These are phyloP conservation scores for Pangasius macronema DNA, from an alignment of 2,797 vertebrate species.

Conservation along the genomic window DNA sequence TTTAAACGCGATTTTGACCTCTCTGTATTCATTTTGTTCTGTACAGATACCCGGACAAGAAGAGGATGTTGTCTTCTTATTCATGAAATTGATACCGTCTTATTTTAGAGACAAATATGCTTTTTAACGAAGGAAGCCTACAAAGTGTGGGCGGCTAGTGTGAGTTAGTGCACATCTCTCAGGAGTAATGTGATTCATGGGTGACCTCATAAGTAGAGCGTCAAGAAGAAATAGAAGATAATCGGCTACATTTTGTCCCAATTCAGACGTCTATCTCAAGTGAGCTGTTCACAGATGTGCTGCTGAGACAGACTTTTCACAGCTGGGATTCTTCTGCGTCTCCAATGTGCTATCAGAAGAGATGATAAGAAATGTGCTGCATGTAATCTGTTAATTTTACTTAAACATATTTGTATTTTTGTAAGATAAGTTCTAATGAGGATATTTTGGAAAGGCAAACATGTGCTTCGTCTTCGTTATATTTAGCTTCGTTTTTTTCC, in stretches of 20 bases:
- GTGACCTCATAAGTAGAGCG: background rate
- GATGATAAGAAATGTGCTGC: background rate
- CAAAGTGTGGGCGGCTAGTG: background rate
- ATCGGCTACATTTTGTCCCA: background rate
- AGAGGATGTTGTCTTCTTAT: background rate
- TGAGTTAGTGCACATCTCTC: background rate
- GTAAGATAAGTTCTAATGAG: background rate
- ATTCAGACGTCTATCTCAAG: background rate
- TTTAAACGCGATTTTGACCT: background rate
- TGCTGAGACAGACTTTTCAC: background rate
- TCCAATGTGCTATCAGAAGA: background rate
- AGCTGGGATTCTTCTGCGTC: background rate
- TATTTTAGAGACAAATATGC: background rate
- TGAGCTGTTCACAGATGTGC: background rate
- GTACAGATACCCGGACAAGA: background rate
- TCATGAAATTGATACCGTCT: background rate
- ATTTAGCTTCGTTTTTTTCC: background rate
- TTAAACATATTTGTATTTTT: background rate
- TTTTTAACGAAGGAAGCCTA: constrained; percentile 11
- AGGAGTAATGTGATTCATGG: constrained; percentile 18
- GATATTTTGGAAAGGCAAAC: background rate
- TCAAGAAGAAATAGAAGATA: background rate
- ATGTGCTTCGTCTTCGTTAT: too few relatives aligned
- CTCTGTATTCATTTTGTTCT: background rate
- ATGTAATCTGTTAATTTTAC: background rate